Base-by-base conservation (phyloP, 2,113 vertebrate genomes). In the Anarhynchus alexandrinus region DNA sequence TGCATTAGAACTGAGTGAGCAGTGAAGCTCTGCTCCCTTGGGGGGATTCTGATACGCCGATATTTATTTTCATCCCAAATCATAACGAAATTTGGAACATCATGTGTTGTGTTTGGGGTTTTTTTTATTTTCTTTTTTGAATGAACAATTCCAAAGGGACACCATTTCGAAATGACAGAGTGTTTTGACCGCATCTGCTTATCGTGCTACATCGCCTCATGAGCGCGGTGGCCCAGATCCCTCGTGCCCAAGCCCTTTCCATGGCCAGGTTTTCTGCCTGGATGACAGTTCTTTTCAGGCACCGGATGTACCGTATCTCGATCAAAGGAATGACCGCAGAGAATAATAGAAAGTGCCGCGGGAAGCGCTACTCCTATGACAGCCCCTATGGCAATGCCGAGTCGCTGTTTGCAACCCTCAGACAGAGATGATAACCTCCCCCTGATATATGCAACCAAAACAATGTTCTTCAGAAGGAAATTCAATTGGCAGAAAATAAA, bases 231-330 rank as follows among this genome's bases (percentile, higher is more conserved):
- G 43, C 4, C 10, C 34, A 17, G 13, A n/a, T 36, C 26, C 42
- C 12, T 82, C 47, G 9, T 36, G 38, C 16, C 23, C 34, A 52
- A 59, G 71, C 34, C 69, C 17, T 86, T 88, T 59, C 58, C 21
- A 45, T 15, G 8, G 13, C 22, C 17, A 49, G 26, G 36, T 62
- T 88, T 93, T 85, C 47, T 74, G 43, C 6, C 38, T 47, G 22
- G 16, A 30, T 52, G 11, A 49, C 18, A 57, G 67, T 62, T 77
- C 34, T 65, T 40, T 32, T 69, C 47, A 57, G 20, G 21, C 25
- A 29, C 15, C 0, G 1, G 2, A 45, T 22, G 12, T 32, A 38
- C 30, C 2, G 0, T 57, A 70, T 49, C 36, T 85, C 5, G 0
- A 43, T 49, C 27, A 77, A 88, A 88, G 13, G n/a, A 19, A 22